These are phyloP conservation scores for Drosophila kokeensis DNA, from an alignment of 2,888 invertebrate species.

Conservation along the genomic window DNA sequence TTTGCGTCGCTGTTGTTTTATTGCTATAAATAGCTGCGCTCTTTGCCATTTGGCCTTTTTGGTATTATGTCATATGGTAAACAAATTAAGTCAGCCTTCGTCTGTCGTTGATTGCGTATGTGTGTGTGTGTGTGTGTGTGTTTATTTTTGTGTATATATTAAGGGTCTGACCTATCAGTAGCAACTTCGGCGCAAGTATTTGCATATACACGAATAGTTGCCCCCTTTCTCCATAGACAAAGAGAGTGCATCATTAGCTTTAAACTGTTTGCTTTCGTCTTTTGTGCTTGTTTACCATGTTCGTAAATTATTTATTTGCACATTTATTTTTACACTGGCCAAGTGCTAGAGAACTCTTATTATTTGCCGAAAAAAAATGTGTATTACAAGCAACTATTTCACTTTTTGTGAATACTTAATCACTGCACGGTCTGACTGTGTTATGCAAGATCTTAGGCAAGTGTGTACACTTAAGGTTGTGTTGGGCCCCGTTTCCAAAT, in stretches of 20 bases:
- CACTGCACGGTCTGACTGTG: constrained; percentile 13
- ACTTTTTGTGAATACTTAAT: constrained; percentile 20
- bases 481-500: constrained; percentile 1
- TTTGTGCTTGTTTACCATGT: constrained; percentile 16
- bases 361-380: not conserved
- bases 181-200: constrained; percentile 50
- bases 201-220: constrained; percentile 46
- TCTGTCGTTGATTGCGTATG: not conserved
- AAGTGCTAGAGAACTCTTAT: not conserved
- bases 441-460: not conserved
- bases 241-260: constrained; percentile 46
- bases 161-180: constrained; percentile 23
- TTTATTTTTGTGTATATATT: constrained; percentile 13
- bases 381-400: not conserved
- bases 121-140: constrained; percentile 8
- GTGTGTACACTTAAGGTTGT: not conserved
- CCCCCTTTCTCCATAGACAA: not conserved
- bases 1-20: constrained; percentile 6
- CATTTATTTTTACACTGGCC: constrained; percentile 11
- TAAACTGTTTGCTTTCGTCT: constrained; percentile 35
- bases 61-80: constrained; percentile 75
- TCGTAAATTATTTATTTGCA: constrained; percentile 17
- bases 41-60: constrained; percentile 41
- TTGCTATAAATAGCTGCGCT: constrained; percentile 25
- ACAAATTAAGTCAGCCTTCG: constrained; percentile 67